A percentile compares a stretch with the other conserved stretches of the same genome.
These are phyloP conservation scores for Montifringilla adamsi DNA, from an alignment of 2,113 vertebrate species.

Conservation along the genomic window DNA sequence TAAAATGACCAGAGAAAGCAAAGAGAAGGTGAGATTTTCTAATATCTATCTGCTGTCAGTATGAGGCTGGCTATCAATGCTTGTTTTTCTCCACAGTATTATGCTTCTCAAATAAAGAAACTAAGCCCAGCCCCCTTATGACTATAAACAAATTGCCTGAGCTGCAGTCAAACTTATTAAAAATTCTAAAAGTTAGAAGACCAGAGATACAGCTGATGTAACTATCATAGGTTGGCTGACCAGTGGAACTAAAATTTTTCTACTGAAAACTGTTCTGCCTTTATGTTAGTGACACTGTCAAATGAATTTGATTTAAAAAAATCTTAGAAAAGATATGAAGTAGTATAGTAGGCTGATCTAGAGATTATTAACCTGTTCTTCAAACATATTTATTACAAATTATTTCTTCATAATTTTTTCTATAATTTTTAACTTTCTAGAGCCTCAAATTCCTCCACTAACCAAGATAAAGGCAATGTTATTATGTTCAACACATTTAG, in stretches of 20 bases:
- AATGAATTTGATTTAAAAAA: background rate
- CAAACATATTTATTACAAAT: background rate
- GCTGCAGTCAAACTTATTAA: background rate
- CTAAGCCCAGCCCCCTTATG: background rate
- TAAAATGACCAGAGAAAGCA: background rate
- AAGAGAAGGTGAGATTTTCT: background rate
- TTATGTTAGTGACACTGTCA: background rate
- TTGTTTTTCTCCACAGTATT: background rate
- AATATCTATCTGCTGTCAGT: background rate
- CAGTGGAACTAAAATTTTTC: background rate
- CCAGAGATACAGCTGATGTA: background rate
- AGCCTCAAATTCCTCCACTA: background rate
- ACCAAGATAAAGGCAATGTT: background rate
- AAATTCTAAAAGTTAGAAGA: background rate
- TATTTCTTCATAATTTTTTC: background rate
- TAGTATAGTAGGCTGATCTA: background rate
- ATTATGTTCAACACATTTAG: background rate
- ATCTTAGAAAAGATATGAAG: background rate
- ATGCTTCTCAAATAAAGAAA: background rate
- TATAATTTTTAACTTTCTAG: background rate
- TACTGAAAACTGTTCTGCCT: background rate
- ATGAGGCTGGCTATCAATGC: background rate
- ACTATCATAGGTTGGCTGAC: background rate
- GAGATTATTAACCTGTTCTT: background rate
- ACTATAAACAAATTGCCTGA: background rate